Conservation (phyloP, 1,140 invertebrate genomes). For the Linepithema humile region DNA sequence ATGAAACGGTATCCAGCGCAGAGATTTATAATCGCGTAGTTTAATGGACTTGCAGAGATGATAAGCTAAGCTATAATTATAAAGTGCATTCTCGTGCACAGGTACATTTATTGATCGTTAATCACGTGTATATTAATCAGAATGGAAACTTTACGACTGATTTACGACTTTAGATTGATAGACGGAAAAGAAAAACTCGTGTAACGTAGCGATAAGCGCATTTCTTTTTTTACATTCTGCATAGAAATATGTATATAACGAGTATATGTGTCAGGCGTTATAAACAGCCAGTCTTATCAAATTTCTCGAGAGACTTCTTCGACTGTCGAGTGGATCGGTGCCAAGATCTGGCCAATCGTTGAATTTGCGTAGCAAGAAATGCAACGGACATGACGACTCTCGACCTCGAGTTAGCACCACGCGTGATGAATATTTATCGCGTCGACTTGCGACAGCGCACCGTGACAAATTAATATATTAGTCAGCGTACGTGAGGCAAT, state of each 20-base stretch:
- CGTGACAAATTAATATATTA: conserved; percentile 74
- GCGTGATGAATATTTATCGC: conserved; percentile 76
- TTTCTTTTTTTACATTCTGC: background rate
- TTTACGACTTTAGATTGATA: background rate
- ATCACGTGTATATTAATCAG: background rate
- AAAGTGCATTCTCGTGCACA: conserved; percentile 39
- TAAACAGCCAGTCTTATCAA: background rate
- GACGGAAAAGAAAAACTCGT: background rate
- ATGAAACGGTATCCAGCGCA: conserved; percentile 59
- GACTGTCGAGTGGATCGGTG: background rate
- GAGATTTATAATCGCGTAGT: conserved; percentile 67
- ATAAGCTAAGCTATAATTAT: conserved; percentile 60
- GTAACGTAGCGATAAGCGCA: background rate
- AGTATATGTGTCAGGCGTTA: background rate
- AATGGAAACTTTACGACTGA: background rate
- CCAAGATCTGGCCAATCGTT: background rate
- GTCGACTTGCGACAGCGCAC: conserved; percentile 27
- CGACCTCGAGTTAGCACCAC: conserved; percentile 43
- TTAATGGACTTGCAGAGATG: conserved; percentile 60
- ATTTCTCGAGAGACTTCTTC: too few relatives aligned
- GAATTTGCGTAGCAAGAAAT: conserved; percentile 22
- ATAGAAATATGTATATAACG: background rate
- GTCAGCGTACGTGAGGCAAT: conserved; percentile 23
- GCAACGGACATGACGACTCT: conserved; percentile 10
- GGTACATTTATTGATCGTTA: conserved; percentile 28